A percentile compares a stretch with the other conserved stretches of the same genome.
These are phyloP conservation scores for Dendrocopos noguchii DNA, from an alignment of 2,113 vertebrate genomes.

Conservation along the genomic window DNA sequence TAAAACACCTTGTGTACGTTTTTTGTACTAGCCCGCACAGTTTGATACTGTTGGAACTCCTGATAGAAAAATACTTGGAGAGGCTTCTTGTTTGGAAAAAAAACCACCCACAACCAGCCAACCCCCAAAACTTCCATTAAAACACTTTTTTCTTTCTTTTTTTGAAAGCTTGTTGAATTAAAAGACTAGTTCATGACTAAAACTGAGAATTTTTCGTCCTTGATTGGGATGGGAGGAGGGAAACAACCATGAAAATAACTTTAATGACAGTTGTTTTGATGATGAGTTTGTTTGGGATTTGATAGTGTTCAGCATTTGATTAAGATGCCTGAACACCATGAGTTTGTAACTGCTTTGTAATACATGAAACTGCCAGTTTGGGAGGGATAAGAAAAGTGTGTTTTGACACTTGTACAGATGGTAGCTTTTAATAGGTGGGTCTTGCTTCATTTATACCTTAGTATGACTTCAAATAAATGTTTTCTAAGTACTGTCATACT, in stretches of 20 bases:
- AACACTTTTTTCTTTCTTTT: not conserved
- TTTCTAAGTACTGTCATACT: slow-evolving; percentile 57
- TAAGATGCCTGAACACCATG: slow-evolving; percentile 44
- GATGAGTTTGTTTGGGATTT: slow-evolving; percentile 71
- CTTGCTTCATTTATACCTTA: slow-evolving; percentile 61
- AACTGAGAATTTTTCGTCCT: slow-evolving; percentile 39
- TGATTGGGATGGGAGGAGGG: slow-evolving; percentile 49
- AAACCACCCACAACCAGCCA: not conserved
- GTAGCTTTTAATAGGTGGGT: slow-evolving; percentile 52
- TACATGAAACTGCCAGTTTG: slow-evolving; percentile 49
- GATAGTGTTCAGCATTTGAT: slow-evolving; percentile 62
- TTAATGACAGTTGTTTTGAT: slow-evolving; percentile 72
- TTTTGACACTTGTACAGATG: slow-evolving; percentile 64
- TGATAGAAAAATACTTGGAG: slow-evolving; percentile 55
- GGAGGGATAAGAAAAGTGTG: slow-evolving; percentile 29
- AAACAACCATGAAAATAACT: slow-evolving; percentile 35
- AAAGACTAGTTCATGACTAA: not conserved
- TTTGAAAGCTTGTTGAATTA: slow-evolving; percentile 60
- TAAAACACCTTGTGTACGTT: slow-evolving; percentile 54
- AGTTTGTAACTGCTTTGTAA: slow-evolving; percentile 73
- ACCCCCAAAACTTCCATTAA: slow-evolving; percentile 22
- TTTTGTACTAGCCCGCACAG: slow-evolving; percentile 69
- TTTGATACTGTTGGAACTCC: slow-evolving; percentile 68
- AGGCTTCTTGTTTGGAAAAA: slow-evolving; percentile 70
- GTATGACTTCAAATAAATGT: slow-evolving; percentile 62